Evolutionary conservation across 1,140 invertebrate genomes (phyloP), one percentile per base, ranked within the genome.

Genomic region (Colletes latitarsis): DNA sequence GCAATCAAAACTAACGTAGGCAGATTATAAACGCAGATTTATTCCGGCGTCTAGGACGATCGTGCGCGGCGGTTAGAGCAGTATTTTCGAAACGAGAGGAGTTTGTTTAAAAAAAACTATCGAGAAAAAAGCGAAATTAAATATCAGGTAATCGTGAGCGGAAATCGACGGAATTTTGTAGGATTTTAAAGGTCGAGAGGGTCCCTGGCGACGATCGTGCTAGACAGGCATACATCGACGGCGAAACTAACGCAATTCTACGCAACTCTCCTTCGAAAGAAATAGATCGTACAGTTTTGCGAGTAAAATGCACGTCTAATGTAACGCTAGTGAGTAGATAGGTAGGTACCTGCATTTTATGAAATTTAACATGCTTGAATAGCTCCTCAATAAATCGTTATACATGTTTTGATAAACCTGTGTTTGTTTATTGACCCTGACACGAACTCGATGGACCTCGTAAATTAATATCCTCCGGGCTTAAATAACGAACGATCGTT

Each of bases 331-430:
- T 77, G 87, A 88, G 89, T 90, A 92, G 89, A 88, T 92, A 91
- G 90, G 88, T 91, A 92, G 91, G 91, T 91, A 92, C 91, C 90
- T 92, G 91, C 91, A 91, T 92, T 91, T 92, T 88, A 89, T 90
- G 87, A 91, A 91, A 91, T 90, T 90, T 89, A 91, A 91, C 88
- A 89, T 92, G 91, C 90, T 92, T 92, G 87, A 85, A 92, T 91
- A 92, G 91, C 85, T 92, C 89, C 89, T 91, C 90, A 92, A 92
- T 92, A 92, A 92, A 92, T 92, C 90, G 91, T 92, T 92, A 92
- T 92, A 92, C 91, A 92, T 92, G 91, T 92, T 92, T 92, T 92
- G 91, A 92, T 91, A 92, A 90, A 76, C 6, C 46, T 46, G 19
- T 75, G 81, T 76, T 21, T 77, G 55, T 81, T 88, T 72, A 74